Evolutionary conservation across 2,888 invertebrate species (phyloP), one percentile per base, ranked within the genome.

Genomic region (Noctua janthe): DNA sequence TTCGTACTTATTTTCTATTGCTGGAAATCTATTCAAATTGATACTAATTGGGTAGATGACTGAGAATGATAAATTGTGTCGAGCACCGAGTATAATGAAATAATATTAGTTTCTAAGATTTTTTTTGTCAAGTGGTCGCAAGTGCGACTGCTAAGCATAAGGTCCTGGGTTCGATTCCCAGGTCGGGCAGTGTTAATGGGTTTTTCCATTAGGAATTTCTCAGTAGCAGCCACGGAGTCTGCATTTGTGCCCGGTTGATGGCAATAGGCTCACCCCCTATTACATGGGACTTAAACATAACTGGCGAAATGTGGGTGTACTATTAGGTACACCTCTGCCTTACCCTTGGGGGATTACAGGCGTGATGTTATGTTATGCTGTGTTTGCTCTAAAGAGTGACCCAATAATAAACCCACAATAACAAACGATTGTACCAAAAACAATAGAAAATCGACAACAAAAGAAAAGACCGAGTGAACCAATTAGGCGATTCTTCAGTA

Each of bases 401-500:
- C 15, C 7, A 78, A 64, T 43, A 43, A 51, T 7, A 39, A 1
- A 11, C 1, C 13, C 7, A 11, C 4, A 64, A 0, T 20, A 54
- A 64, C 7, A 69, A 51, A 54, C 43, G 66, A 6, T 56, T 6
- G 0, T 8, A 43, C 39, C 15, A 15, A 49, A 39, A 72, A 54
- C 54, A 83, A 74, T 62, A 72, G 49, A 29, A 13, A 54, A 43
- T 49, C 51, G 59, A 29, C 13, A 81, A 80, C 47, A 81, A 67
- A 74, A 39, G 85, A 66, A 71, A n/a, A 49, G 29, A 13, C 29
- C 2, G n/a, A 54, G 23, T 23, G 59, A 35, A 4, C 67, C 73
- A 78, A 84, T 75, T 86, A 83, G 17, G 7, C 15, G 23, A 10
- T 70, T 73, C 70, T 76, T 66, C 35, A 13, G 75, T 83, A 84